Evolutionary conservation across 2,888 invertebrate genomes (phyloP).

Genomic region (Dinocampus coccinellae): DNA sequence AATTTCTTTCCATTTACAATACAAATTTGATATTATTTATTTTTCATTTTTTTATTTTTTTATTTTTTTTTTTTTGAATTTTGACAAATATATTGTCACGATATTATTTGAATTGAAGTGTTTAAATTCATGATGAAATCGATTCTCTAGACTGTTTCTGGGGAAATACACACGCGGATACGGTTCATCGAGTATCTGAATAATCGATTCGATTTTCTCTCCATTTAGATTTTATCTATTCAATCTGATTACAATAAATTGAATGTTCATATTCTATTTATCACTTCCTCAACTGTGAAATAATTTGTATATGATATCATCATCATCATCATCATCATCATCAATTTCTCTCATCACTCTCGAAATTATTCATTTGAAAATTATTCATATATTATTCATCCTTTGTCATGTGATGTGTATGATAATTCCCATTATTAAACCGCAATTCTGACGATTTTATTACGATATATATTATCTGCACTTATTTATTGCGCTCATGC

Average conservation of each 20-base stretch:
- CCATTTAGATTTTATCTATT: constrained; percentile 33
- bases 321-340: not conserved
- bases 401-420: not conserved
- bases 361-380: not conserved
- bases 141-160: constrained; percentile 38
- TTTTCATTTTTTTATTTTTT: too few relatives aligned
- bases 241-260: not conserved
- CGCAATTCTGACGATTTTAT: not conserved
- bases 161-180: constrained; percentile 31
- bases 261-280: constrained; percentile 11
- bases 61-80: not conserved
- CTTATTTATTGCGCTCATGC: not conserved
- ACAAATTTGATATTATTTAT: too few relatives aligned
- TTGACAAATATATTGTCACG: not conserved
- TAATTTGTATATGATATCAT: constrained; percentile 8
- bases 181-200: constrained; percentile 40
- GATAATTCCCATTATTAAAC: constrained; percentile 5
- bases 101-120: constrained; percentile 14
- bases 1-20: too few relatives aligned
- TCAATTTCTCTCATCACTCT: not conserved
- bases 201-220: constrained; percentile 34
- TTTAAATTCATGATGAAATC: constrained; percentile 22
- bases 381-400: not conserved
- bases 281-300: constrained; percentile 3
- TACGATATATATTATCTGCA: constrained; percentile 12